phyloP scores from a whole-genome alignment of 1,140 invertebrate genomes.

The Oreohelix idahoensis region DNA sequence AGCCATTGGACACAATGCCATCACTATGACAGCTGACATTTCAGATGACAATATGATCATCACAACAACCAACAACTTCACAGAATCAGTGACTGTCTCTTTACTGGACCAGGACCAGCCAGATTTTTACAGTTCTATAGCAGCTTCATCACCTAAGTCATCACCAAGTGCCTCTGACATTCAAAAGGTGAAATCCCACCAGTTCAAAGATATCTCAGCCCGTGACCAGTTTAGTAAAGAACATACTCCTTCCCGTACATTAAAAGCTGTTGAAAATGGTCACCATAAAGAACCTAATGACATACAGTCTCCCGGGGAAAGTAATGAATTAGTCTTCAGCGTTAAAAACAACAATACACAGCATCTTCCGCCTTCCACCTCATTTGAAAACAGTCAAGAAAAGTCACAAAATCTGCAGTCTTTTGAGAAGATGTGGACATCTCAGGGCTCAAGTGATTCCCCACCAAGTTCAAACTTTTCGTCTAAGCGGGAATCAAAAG shows the following conservation, averaged over 20 bases:
- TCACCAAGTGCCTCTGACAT: background rate
- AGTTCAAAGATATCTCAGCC: background rate
- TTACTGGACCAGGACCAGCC: background rate
- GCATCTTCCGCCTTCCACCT: background rate
- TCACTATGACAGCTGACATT: slow-evolving; percentile 31
- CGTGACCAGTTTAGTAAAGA: background rate
- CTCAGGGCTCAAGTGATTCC: background rate
- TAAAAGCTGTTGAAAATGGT: background rate
- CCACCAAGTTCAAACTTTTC: background rate
- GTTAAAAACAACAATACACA: background rate
- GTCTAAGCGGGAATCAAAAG: background rate
- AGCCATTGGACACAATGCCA: slow-evolving; percentile 6
- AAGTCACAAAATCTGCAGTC: background rate
- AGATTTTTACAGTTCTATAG: background rate
- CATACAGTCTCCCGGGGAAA: background rate
- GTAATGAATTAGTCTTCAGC: background rate
- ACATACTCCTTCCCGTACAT: background rate
- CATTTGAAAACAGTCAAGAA: background rate
- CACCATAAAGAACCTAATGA: background rate
- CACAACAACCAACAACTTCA: slow-evolving; percentile 25
- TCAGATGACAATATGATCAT: slow-evolving; percentile 15
- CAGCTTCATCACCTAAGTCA: background rate
- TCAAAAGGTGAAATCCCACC: background rate
- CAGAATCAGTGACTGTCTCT: background rate
- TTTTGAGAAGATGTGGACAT: background rate